Conservation (phyloP, 2,113 vertebrate genomes). For the Cettia cetti region DNA sequence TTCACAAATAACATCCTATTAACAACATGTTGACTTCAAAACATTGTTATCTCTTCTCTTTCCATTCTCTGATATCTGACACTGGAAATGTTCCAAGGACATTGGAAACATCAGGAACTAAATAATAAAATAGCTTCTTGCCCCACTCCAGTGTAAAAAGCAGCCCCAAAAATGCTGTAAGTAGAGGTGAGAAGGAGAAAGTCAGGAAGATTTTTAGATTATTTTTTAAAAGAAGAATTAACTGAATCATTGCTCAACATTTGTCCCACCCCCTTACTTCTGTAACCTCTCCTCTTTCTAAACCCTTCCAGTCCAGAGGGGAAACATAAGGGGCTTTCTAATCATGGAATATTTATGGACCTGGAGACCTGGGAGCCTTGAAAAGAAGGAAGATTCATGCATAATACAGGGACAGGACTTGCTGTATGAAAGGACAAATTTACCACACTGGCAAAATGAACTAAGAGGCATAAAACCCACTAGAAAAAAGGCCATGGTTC, state of each 20-base stretch:
- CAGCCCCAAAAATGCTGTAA: neutral
- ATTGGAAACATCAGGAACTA: neutral
- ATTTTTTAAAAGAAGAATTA: neutral
- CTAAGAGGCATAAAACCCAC: neutral
- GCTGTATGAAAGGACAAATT: neutral
- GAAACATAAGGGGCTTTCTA: slow-evolving; percentile 20
- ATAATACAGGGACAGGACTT: slow-evolving; percentile 26
- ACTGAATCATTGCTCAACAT: neutral
- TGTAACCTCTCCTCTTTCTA: neutral
- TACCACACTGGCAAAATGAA: neutral
- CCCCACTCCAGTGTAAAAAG: neutral
- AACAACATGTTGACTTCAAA: neutral
- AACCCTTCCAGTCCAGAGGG: neutral
- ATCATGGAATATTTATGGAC: slow-evolving; percentile 58
- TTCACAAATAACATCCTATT: neutral
- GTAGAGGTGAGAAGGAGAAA: neutral
- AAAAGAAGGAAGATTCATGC: slow-evolving; percentile 36
- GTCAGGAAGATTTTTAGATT: neutral
- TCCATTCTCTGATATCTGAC: neutral
- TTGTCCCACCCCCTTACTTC: neutral
- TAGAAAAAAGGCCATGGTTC: neutral
- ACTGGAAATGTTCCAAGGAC: neutral
- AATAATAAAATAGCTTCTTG: neutral
- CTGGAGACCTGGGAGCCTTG: neutral
- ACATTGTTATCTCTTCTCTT: neutral